Conservation (phyloP, 2,888 invertebrate species). For the Oscheius sp. region DNA sequence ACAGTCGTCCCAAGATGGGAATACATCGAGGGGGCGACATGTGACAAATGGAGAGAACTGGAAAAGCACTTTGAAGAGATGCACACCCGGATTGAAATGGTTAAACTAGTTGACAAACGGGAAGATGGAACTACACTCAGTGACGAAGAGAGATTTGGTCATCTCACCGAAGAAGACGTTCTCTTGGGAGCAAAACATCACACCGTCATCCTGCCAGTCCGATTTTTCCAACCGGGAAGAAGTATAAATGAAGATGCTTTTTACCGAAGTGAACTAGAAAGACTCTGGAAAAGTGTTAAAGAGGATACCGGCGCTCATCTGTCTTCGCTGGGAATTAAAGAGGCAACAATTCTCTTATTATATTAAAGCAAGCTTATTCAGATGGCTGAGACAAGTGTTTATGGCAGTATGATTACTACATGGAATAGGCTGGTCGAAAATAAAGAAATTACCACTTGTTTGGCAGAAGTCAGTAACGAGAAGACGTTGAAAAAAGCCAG, state of each 20-base stretch:
- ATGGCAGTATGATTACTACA: conserved; percentile 10
- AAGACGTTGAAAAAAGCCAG: neutral
- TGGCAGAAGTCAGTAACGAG: conserved; percentile 16
- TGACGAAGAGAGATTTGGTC: neutral
- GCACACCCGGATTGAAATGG: neutral
- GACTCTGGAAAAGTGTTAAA: neutral
- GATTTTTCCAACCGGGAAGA: conserved; percentile 9
- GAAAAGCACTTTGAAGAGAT: neutral
- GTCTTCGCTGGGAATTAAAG: neutral
- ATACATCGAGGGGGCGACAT: neutral
- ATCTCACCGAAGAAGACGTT: neutral
- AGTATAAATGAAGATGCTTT: neutral
- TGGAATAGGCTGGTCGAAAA: conserved; percentile 12
- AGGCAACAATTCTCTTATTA: neutral
- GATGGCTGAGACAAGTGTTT: neutral
- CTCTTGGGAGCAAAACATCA: conserved; percentile 2
- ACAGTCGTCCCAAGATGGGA: neutral
- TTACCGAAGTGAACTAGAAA: neutral
- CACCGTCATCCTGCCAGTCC: neutral
- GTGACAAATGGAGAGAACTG: conserved; percentile 5
- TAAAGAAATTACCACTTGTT: conserved; percentile 1
- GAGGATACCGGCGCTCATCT: neutral
- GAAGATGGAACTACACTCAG: neutral
- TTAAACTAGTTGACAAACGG: neutral
- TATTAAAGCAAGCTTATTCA: neutral